A percentile compares a stretch with the other conserved stretches of the same genome.
These are phyloP conservation scores for Nemopilema nomurai DNA, from an alignment of 30 jellyfish, hydroid and myxozoan genomes.

Conservation along the genomic window DNA sequence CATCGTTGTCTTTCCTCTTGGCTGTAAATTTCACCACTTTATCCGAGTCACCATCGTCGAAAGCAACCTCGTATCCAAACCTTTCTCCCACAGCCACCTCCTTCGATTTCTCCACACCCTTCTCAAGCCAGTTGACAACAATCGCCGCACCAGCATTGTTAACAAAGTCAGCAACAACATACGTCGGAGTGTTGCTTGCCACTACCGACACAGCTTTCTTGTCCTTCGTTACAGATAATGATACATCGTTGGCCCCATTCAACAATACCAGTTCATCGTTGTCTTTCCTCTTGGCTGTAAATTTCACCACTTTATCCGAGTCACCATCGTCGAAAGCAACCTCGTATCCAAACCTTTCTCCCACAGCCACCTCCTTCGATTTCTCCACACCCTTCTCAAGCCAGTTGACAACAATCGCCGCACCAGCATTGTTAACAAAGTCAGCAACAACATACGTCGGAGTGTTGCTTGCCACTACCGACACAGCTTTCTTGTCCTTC, in stretches of 20 bases:
- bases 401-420: constrained; percentile 5
- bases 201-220: neutral
- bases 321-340: constrained; percentile 18
- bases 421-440: constrained; percentile 4
- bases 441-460: constrained; percentile 23
- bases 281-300: constrained; percentile 20
- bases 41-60: constrained; percentile 8
- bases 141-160: constrained; percentile 45
- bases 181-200: constrained; percentile 21
- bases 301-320: constrained; percentile 5
- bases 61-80: neutral
- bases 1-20: neutral
- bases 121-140: constrained; percentile 11
- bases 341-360: neutral
- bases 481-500: neutral
- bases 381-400: constrained; percentile 4
- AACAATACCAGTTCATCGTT: constrained; percentile 4
- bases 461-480: constrained; percentile 10
- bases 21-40: constrained; percentile 24
- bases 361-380: neutral
- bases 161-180: constrained; percentile 24
- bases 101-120: constrained; percentile 5
- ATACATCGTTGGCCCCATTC: constrained; percentile 8
- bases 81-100: constrained; percentile 24
- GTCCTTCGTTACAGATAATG: constrained; percentile 5